A percentile compares a stretch with the other conserved stretches of the same genome.
These are phyloP conservation scores for Notamacropus eugenii DNA, from an alignment of 2,797 vertebrate species.

Conservation along the genomic window DNA sequence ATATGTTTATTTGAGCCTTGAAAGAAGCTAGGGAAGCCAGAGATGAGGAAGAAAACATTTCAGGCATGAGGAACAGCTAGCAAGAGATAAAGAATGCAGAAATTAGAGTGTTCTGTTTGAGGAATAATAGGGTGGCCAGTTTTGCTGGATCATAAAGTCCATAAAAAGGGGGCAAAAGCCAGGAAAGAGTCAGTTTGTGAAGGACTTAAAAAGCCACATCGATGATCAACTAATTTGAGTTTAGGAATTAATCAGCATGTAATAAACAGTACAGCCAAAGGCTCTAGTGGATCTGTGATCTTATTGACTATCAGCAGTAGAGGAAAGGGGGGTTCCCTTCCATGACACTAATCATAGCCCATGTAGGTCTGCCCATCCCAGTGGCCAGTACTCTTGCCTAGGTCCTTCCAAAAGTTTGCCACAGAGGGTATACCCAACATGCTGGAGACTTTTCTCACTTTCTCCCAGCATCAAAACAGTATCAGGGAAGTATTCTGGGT, in stretches of 20 bases:
- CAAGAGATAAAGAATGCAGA: not conserved
- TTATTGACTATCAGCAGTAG: too few relatives aligned
- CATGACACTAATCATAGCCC: not conserved
- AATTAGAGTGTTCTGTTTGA: not conserved
- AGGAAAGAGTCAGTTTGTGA: not conserved
- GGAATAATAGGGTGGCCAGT: not conserved
- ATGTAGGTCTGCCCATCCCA: not conserved
- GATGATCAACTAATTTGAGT: not conserved
- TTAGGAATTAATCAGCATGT: not conserved
- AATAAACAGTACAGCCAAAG: not conserved
- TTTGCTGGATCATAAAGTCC: not conserved
- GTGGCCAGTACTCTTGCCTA: not conserved
- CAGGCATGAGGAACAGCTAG: not conserved
- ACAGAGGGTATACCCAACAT: not conserved
- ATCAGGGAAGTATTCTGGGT: not conserved
- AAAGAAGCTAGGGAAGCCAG: too few relatives aligned
- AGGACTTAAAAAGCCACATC: not conserved
- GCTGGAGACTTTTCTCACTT: not conserved
- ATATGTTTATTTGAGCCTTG: too few relatives aligned
- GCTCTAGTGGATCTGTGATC: not conserved
- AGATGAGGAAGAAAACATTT: not conserved
- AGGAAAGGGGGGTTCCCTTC: not conserved
- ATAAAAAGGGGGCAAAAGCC: not conserved
- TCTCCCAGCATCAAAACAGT: not conserved
- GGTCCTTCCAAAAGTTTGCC: not conserved